Evolutionary conservation across 2,888 invertebrate species (phyloP).

Genomic region (Aleiodes alternator): DNA sequence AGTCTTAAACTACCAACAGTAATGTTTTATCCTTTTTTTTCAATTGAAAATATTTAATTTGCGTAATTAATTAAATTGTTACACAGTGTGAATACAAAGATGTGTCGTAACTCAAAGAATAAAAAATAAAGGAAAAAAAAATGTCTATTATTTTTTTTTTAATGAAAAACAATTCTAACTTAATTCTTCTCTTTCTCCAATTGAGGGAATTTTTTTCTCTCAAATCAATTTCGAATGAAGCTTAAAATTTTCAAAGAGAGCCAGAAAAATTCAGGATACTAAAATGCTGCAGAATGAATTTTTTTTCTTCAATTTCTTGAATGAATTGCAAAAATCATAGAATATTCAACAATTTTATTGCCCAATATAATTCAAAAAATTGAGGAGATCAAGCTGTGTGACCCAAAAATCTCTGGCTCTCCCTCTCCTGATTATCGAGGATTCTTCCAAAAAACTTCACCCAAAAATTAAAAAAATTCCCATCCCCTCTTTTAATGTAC

Average conservation of each 20-base stretch:
- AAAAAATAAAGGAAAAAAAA: constrained; percentile 14
- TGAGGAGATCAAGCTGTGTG: too few species aligned
- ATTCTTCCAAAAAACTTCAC: not conserved
- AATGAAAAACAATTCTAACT: constrained; percentile 14
- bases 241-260: too few species aligned
- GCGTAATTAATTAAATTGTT: constrained; percentile 14
- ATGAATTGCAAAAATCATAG: too few species aligned
- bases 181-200: not conserved
- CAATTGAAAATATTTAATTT: not conserved
- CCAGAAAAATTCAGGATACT: too few species aligned
- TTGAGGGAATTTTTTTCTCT: not conserved
- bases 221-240: not conserved
- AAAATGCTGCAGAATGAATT: too few species aligned
- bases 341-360: too few species aligned
- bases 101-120: constrained; percentile 22
- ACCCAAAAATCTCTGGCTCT: too few species aligned
- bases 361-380: too few species aligned
- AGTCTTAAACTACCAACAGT: not conserved
- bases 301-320: too few species aligned
- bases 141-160: constrained; percentile 11
- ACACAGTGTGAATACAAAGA: constrained; percentile 31
- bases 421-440: too few species aligned
- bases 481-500: constrained; percentile 13
- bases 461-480: not conserved
- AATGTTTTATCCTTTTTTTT: not conserved